Evolutionary conservation across 2,797 vertebrate genomes (phyloP).

Genomic region (Psittacula derbiana): DNA sequence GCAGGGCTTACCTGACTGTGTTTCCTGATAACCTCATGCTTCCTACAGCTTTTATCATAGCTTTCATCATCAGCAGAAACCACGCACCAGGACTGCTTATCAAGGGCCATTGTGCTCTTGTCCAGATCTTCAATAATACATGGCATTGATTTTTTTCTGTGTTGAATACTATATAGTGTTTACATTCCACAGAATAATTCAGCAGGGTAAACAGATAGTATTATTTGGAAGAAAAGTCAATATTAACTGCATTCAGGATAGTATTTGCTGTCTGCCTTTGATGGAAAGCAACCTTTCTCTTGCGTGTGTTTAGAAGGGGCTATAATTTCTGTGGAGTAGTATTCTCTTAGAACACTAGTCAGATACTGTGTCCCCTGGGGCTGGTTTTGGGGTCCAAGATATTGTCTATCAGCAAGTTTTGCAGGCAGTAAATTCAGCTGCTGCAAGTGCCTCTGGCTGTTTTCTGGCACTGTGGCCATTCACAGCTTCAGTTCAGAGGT

Average conservation of each 20-base stretch:
- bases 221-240: slow-evolving; percentile 58
- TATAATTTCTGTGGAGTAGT: neutral
- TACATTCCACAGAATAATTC: slow-evolving; percentile 63
- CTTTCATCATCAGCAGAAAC: neutral
- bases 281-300: slow-evolving; percentile 36
- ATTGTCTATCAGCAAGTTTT: slow-evolving; percentile 3
- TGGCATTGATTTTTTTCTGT: slow-evolving; percentile 63
- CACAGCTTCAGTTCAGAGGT: slow-evolving; percentile 37
- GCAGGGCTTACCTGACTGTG: slow-evolving; percentile 9
- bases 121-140: slow-evolving; percentile 59
- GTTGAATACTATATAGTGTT: slow-evolving; percentile 60
- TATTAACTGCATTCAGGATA: neutral
- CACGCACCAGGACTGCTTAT: slow-evolving; percentile 33
- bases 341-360: neutral
- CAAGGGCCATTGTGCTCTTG: slow-evolving; percentile 47
- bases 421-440: slow-evolving; percentile 19
- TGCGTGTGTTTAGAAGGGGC: neutral
- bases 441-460: neutral
- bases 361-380: neutral
- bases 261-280: slow-evolving; percentile 15
- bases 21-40: slow-evolving; percentile 52
- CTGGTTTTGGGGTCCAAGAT: neutral
- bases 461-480: neutral
- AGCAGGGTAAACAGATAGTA: slow-evolving; percentile 65
- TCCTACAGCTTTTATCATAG: slow-evolving; percentile 14